A percentile compares a stretch with the other conserved stretches of the same genome.
phyloP scores from a whole-genome alignment of 2,888 invertebrate species.

The Vesta saturnalis region DNA sequence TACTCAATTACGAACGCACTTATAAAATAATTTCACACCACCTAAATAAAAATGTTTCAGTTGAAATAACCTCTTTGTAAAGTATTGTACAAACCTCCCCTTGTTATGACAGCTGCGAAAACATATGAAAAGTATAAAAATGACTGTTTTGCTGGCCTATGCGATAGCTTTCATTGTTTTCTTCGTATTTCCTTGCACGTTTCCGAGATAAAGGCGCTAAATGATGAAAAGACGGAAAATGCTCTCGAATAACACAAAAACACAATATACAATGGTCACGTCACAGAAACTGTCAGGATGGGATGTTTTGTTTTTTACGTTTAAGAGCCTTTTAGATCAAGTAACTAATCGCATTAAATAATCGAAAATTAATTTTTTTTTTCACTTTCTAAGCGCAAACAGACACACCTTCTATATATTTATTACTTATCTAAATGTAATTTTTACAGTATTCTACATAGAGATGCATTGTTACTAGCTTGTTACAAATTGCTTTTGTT shows the following conservation, averaged over 20 bases:
- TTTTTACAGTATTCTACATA: too few species aligned
- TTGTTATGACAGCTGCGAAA: slow-evolving; percentile 46
- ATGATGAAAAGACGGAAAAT: slow-evolving; percentile 27
- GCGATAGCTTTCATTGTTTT: slow-evolving; percentile 39
- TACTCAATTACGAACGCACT: slow-evolving; percentile 40
- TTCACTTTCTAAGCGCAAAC: background rate
- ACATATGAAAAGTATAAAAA: slow-evolving; percentile 44
- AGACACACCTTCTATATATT: too few species aligned
- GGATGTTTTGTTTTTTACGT: slow-evolving; percentile 19
- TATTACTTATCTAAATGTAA: too few species aligned
- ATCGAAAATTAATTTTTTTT: background rate
- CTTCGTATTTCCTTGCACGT: slow-evolving; percentile 17
- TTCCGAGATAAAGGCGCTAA: slow-evolving; percentile 26
- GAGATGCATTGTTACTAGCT: too few species aligned
- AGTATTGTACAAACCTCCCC: slow-evolving; percentile 47
- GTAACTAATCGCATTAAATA: background rate
- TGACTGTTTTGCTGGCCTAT: slow-evolving; percentile 43
- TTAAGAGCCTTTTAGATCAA: slow-evolving; percentile 24
- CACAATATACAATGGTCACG: slow-evolving; percentile 17
- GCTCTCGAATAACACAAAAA: slow-evolving; percentile 24
- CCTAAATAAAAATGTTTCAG: slow-evolving; percentile 43
- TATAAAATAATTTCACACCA: slow-evolving; percentile 48
- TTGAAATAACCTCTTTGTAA: slow-evolving; percentile 50
- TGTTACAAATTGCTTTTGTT: too few species aligned
- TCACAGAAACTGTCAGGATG: slow-evolving; percentile 14